A percentile compares a stretch with the other conserved stretches of the same genome.
Evolutionary conservation across 2,888 invertebrate genomes (phyloP).

Genomic region (Alentia gelatinosa): DNA sequence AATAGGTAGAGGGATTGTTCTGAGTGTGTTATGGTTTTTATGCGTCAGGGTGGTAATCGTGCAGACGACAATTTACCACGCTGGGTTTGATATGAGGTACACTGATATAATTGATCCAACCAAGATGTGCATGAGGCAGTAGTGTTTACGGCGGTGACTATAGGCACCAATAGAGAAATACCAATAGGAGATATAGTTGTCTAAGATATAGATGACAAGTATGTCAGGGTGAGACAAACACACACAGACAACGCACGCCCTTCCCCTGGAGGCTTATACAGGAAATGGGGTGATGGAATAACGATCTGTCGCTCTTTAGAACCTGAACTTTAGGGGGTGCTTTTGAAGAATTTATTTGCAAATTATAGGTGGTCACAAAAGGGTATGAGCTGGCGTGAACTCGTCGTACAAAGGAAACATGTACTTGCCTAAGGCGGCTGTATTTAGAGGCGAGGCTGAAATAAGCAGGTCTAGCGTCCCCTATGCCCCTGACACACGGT

Average conservation of each 20-base stretch:
- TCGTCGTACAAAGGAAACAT: conserved; percentile 29
- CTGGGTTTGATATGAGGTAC: neutral
- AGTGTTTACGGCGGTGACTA: neutral
- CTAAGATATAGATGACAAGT: too few relatives aligned
- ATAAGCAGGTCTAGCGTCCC: conserved; percentile 35
- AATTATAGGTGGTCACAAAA: conserved; percentile 36
- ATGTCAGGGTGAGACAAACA: too few relatives aligned
- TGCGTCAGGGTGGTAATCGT: neutral
- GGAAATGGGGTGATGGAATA: conserved; percentile 46
- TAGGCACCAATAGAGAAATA: too few relatives aligned
- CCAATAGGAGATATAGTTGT: too few relatives aligned
- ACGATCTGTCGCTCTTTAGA: conserved; percentile 35
- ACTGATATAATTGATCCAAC: neutral
- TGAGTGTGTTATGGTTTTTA: neutral
- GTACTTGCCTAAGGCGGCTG: conserved; percentile 41
- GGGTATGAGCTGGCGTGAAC: conserved; percentile 36
- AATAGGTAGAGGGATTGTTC: neutral
- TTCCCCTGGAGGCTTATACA: neutral
- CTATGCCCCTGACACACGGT: neutral
- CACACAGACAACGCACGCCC: too few relatives aligned
- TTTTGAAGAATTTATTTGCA: conserved; percentile 39
- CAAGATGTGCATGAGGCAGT: neutral
- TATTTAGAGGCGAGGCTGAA: conserved; percentile 4
- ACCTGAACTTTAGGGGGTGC: neutral
- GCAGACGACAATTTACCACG: neutral